A percentile compares a stretch with the other conserved stretches of the same genome.
Conservation (phyloP, 2,113 vertebrate species). For the Sprattus sprattus region DNA sequence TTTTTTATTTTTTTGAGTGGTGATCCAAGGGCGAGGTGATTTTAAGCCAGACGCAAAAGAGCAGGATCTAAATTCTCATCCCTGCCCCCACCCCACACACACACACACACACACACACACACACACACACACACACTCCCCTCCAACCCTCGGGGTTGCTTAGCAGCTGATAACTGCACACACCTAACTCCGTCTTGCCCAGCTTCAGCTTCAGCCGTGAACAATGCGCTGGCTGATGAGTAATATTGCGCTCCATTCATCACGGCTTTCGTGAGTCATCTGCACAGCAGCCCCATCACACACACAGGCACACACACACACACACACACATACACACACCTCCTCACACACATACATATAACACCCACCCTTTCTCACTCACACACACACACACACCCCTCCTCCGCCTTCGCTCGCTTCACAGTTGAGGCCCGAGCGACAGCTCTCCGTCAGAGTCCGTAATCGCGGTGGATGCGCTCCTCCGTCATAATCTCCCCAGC, state of each 20-base stretch:
- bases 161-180: not conserved
- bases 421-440: not conserved
- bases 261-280: slow-evolving; percentile 21
- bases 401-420: not conserved
- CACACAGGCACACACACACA: not conserved
- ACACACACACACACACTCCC: not conserved
- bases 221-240: not conserved
- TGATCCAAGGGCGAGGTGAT: not conserved
- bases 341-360: not conserved
- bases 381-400: not conserved
- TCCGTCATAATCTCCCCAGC: not conserved
- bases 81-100: not conserved
- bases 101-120: not conserved
- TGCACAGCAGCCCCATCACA: not conserved
- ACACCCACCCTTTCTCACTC: not conserved
- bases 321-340: not conserved
- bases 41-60: not conserved
- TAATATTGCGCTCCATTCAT: slow-evolving; percentile 23
- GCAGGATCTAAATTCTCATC: not conserved
- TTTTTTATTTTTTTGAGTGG: not conserved
- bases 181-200: not conserved
- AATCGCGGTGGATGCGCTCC: not conserved
- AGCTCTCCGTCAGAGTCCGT: slow-evolving; percentile 15
- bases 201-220: not conserved
- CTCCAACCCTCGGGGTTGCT: not conserved